Base-by-base conservation (phyloP, 2,888 invertebrate species). In the Thymelicus acteon region DNA sequence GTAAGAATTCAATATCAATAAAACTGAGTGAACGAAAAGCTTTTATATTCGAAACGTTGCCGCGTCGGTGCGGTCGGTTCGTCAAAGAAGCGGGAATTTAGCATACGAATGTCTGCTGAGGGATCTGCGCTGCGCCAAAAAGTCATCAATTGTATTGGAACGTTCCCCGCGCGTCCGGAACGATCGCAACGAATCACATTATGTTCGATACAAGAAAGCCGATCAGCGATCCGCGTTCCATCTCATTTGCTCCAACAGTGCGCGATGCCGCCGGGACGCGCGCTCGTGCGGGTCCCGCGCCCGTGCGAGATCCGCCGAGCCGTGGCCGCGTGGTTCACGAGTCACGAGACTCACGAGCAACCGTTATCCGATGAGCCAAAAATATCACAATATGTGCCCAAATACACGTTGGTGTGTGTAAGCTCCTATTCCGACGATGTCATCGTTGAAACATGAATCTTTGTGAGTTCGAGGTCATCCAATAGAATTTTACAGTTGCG, bases 121-220 rank as follows among this genome's bases (percentile, higher is more conserved):
- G 24, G 49, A 52, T 52, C 13, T 24, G 40, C 61, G 61, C 24
- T 47, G 44, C 61, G 61, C 44, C 61, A 13, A 61, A 47, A 61
- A 47, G 47, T 61, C 61, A 24, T 61, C 61, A 61, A 61, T 61
- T 61, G 24, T 15, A 24, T 47, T 61, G 13, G 47, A 61, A 19
- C 40, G 47, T 47, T 31, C 31, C 31, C 31, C 31, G 24, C 47
- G 19, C 19, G 24, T 39, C 24, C 40, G 52, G 31, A 57, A 52
- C 67, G n/a, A 52, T 63, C 39, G 63, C 63, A 63, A n/a, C 19
- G 52, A 63, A 31, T 63, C 52, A 52, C 52, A 52, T 63, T 63
- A 52, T 63, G 19, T 52, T 52, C 52, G 61, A 63, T 63, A 63
- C 63, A 52, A 49, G 1, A 39, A 19, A 39, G 39, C 39, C 39